Evolutionary conservation across 2,113 vertebrate species (phyloP), one percentile per base, ranked within the genome.

Genomic region (Mandrillus leucophaeus): DNA sequence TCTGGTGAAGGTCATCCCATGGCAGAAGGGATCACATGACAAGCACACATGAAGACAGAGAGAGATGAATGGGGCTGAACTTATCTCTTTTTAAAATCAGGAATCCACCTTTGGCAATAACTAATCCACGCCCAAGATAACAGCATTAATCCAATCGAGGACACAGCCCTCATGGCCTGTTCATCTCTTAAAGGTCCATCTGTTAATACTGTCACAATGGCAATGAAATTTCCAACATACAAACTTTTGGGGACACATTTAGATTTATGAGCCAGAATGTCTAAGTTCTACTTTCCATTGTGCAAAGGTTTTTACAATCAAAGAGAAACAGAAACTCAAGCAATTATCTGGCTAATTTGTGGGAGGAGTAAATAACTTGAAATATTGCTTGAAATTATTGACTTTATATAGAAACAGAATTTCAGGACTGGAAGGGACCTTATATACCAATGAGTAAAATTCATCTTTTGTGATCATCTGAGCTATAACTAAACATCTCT

Each of bases 231-330:
- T 78, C 75, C 43, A 48, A 27, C 75, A 78, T 27, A 48, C 30
- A 43, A 78, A 16, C 27, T 78, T 78, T 48, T 10, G 75, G 43
- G 75, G 27, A 32, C 27, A 32, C 27, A 48, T 32, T 78, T 30
- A 64, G 61, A 32, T 64, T 64, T 64, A 64, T 64, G 12, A 64
- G 61, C 43, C 45, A 82, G 23, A 83, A 90, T 79, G 0, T n/a
- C n/a, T 32, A 70, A 73, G 12, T 87, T 92, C 40, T 90, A 8
- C 72, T 82, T 86, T 85, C 59, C 11, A 22, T 55, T 76, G 12
- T 88, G 16, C 18, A 85, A 95, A 95, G 57, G 9, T 55, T 93
- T 95, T 81, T 90, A 61, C 90, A 61, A 70, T 23, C 80, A 88
- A 96, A 80, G 57, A 89, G 48, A 87, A 96, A 79, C 23, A 87